phyloP scores from a whole-genome alignment of 1,140 invertebrate genomes.

The Lysiphlebus fabarum region DNA sequence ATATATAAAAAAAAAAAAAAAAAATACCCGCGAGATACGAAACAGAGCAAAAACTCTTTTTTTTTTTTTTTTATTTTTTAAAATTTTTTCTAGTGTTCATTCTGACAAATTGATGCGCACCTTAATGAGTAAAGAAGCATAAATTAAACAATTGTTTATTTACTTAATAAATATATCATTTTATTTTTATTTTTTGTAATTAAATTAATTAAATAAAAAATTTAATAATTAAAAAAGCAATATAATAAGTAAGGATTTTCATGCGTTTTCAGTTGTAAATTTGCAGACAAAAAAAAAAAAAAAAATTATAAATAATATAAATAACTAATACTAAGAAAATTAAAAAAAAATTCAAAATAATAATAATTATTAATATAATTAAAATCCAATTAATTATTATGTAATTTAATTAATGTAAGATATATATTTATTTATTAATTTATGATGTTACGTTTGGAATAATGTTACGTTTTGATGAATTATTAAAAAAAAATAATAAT shows the following conservation, averaged over 20 bases:
- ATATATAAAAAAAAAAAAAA: too few species aligned
- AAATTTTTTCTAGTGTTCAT: background rate
- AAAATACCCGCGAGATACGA: background rate
- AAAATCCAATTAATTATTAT: background rate
- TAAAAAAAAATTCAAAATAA: background rate
- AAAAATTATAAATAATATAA: background rate
- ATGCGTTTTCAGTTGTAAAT: slow-evolving; percentile 5
- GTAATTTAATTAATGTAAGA: slow-evolving; percentile 21
- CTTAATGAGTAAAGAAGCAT: background rate
- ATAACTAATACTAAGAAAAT: background rate
- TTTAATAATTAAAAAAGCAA: background rate
- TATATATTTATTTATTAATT: slow-evolving; percentile 50
- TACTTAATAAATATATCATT: too few species aligned
- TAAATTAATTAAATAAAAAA: too few species aligned
- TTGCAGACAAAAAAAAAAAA: too few species aligned
- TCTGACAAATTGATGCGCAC: slow-evolving; percentile 10
- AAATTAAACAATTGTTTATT: too few species aligned
- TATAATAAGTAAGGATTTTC: too few species aligned
- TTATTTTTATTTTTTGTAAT: too few species aligned
- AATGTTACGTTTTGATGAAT: slow-evolving; percentile 33
- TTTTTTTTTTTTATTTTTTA: too few species aligned
- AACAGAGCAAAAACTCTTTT: slow-evolving; percentile 1
- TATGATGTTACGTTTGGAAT: slow-evolving; percentile 46
- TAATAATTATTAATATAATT: slow-evolving; percentile 14
- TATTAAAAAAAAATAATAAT: slow-evolving; percentile 22